These are phyloP conservation scores for Drosophila seclusa DNA, from an alignment of 2,888 invertebrate species.

Conservation along the genomic window DNA sequence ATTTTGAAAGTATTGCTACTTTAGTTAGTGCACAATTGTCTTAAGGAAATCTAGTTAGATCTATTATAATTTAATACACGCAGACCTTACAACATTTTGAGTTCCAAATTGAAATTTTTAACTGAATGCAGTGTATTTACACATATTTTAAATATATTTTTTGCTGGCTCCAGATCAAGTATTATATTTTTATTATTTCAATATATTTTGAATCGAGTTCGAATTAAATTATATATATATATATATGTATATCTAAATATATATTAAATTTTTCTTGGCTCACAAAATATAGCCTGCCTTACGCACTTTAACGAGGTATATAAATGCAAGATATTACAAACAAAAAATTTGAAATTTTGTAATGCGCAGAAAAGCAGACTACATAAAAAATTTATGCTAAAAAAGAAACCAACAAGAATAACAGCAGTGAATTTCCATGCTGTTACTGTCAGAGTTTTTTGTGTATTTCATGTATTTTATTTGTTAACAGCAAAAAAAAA, in stretches of 20 bases:
- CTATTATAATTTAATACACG: not conserved
- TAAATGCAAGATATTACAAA: not conserved
- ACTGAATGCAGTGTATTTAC: too few species aligned
- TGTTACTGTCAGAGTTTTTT: constrained; percentile 45
- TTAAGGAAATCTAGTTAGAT: not conserved
- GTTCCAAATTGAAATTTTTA: not conserved
- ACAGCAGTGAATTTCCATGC: constrained; percentile 28
- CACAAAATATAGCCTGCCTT: not conserved
- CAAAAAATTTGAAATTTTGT: not conserved
- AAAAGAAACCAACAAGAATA: constrained; percentile 16
- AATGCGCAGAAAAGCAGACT: constrained; percentile 27
- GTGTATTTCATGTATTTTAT: constrained; percentile 45
- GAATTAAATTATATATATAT: too few species aligned
- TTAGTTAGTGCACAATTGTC: not conserved
- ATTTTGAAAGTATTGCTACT: not conserved
- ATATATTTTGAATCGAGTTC: too few species aligned
- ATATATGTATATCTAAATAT: not conserved
- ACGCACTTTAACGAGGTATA: not conserved
- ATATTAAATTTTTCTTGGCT: not conserved
- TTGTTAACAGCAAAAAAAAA: constrained; percentile 47
- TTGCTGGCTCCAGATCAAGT: too few species aligned
- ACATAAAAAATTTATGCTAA: constrained; percentile 13
- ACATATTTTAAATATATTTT: too few species aligned
- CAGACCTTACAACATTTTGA: not conserved
- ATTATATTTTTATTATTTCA: too few species aligned